Percentiles rank a stretch among this genome's conserved stretches.
These are phyloP conservation scores for Criorhina ranunculi DNA, from an alignment of 2,888 invertebrate species.

Conservation along the genomic window DNA sequence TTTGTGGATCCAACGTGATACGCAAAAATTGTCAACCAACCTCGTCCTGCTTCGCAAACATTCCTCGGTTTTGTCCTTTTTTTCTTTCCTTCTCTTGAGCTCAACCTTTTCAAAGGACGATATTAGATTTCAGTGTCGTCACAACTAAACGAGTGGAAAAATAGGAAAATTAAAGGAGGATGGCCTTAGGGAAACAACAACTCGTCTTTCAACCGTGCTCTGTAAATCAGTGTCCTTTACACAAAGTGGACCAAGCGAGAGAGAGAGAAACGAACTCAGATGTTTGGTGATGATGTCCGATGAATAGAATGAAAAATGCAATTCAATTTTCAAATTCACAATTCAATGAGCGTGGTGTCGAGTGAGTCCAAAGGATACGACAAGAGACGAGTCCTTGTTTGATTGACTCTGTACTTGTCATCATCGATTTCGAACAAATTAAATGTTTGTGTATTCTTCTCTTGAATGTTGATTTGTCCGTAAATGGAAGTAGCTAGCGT, in stretches of 20 bases:
- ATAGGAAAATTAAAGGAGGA: constrained; percentile 4
- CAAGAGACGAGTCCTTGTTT: too few species aligned
- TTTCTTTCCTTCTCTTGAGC: background rate
- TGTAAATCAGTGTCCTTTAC: background rate
- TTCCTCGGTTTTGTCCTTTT: constrained; percentile 5
- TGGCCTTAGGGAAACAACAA: background rate
- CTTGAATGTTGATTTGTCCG: constrained; percentile 27
- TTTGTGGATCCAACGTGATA: constrained; percentile 13
- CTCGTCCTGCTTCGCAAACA: too few species aligned
- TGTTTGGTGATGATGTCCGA: background rate
- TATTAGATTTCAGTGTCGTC: constrained; percentile 33
- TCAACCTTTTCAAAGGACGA: background rate
- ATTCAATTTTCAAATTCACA: constrained; percentile 24
- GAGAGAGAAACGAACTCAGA: background rate
- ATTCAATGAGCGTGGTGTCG: background rate
- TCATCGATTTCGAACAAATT: constrained; percentile 35
- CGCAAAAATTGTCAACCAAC: background rate
- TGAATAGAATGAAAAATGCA: constrained; percentile 25
- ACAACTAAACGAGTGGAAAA: background rate
- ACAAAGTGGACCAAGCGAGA: too few species aligned
- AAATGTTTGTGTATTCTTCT: constrained; percentile 28
- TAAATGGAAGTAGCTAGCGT: constrained; percentile 13
- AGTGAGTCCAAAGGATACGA: background rate
- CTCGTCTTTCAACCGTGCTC: background rate
- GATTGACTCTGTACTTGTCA: background rate